Percentiles rank a stretch among this genome's conserved stretches.
Evolutionary conservation across 2,113 vertebrate genomes (phyloP).

Genomic region (Tragelaphus strepsiceros): DNA sequence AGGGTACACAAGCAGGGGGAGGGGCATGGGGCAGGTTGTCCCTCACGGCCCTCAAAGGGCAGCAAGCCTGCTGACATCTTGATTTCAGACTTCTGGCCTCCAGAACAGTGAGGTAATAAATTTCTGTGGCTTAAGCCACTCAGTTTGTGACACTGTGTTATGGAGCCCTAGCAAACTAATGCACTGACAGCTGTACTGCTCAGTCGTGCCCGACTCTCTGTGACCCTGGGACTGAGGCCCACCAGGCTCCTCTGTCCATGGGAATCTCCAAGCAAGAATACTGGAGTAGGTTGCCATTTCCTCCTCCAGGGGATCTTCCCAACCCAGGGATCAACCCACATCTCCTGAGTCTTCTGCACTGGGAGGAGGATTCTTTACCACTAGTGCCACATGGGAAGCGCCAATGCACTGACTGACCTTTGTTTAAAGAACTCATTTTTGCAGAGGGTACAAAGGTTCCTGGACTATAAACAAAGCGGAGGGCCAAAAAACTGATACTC

Average conservation of each 20-base stretch:
- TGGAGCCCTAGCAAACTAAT: not conserved
- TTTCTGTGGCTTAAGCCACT: not conserved
- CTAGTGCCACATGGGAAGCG: not conserved
- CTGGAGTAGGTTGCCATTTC: not conserved
- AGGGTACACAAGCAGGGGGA: too few species aligned
- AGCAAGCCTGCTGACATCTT: not conserved
- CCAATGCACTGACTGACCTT: not conserved
- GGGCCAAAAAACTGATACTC: fast-evolving
- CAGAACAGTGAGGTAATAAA: not conserved
- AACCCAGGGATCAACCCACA: not conserved
- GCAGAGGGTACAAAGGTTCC: not conserved
- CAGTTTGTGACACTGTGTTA: not conserved
- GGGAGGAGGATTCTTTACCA: not conserved
- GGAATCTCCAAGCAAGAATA: not conserved
- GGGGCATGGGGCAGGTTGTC: not conserved
- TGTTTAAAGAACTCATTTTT: not conserved
- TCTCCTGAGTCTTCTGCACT: not conserved
- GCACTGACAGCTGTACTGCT: not conserved
- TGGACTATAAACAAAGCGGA: not conserved
- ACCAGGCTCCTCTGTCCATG: not conserved
- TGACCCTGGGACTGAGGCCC: not conserved
- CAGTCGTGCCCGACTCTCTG: fast-evolving
- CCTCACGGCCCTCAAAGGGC: not conserved
- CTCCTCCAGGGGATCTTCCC: not conserved
- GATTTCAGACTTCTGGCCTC: not conserved